A percentile compares a stretch with the other conserved stretches of the same genome.
phyloP scores from a whole-genome alignment of 2,888 invertebrate species.

The Pachymerium ferrugineum region DNA sequence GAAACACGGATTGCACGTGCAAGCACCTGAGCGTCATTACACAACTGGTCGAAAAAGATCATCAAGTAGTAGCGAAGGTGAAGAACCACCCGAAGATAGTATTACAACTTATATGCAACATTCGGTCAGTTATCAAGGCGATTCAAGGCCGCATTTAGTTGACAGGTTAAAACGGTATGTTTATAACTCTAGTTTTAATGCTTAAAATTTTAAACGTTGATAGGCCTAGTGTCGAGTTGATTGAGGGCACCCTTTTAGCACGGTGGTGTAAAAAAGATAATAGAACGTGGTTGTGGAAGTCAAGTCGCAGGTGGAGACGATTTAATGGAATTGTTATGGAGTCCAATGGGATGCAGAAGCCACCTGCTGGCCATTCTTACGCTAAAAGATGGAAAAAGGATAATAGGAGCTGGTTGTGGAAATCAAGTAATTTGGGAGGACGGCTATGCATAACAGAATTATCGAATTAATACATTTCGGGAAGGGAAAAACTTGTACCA shows the following conservation, averaged over 20 bases:
- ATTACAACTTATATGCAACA: slow-evolving; percentile 21
- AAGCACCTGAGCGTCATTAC: neutral
- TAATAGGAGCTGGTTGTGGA: slow-evolving; percentile 36
- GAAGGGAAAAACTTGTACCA: neutral
- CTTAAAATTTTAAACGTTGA: no score
- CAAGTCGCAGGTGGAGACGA: slow-evolving; percentile 22
- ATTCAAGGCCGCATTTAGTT: slow-evolving; percentile 6
- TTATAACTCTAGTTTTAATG: no score
- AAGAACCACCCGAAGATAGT: neutral
- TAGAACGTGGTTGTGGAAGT: slow-evolving; percentile 36
- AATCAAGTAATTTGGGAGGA: slow-evolving; percentile 30
- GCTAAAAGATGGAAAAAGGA: slow-evolving; percentile 35
- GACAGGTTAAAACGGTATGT: neutral
- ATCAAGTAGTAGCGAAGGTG: slow-evolving; percentile 5
- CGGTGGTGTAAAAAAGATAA: slow-evolving; percentile 36
- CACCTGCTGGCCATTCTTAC: slow-evolving; percentile 3
- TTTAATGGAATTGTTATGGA: neutral
- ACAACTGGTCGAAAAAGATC: neutral
- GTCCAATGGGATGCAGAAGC: neutral
- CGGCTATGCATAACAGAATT: neutral
- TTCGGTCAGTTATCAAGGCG: slow-evolving; percentile 25
- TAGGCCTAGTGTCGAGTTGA: slow-evolving; percentile 29
- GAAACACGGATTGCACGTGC: neutral
- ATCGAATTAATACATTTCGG: neutral
- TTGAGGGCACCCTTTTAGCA: slow-evolving; percentile 25